Percentiles rank a stretch among this genome's conserved stretches.
Evolutionary conservation across 2,113 vertebrate genomes (phyloP).

Genomic region (Euleptes europaea): DNA sequence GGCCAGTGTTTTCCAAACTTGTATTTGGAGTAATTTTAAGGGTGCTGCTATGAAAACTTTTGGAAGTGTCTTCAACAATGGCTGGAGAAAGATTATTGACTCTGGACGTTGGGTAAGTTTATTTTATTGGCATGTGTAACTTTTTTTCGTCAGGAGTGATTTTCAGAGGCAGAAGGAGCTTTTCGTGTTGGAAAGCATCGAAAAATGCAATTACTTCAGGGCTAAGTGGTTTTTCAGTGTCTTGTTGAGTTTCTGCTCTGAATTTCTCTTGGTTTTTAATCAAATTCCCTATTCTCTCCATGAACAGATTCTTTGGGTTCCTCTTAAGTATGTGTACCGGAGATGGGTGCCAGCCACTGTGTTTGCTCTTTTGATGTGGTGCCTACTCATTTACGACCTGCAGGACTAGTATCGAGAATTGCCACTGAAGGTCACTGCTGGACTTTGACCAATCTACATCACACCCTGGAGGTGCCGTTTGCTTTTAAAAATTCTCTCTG

Average conservation of each 20-base stretch:
- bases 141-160: not conserved
- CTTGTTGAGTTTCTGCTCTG: not conserved
- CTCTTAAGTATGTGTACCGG: constrained; percentile 48
- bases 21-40: constrained; percentile 44
- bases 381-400: constrained; percentile 46
- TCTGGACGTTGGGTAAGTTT: constrained; percentile 60
- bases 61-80: constrained; percentile 42
- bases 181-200: not conserved
- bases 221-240: not conserved
- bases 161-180: not conserved
- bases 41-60: constrained; percentile 50
- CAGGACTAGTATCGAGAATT: constrained; percentile 32
- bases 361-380: constrained; percentile 58
- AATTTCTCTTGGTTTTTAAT: not conserved
- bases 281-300: not conserved
- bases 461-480: constrained; percentile 68
- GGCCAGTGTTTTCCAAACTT: constrained; percentile 59
- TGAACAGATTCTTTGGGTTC: constrained; percentile 54
- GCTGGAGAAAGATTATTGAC: constrained; percentile 58
- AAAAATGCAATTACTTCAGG: too few species aligned
- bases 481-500: constrained; percentile 56
- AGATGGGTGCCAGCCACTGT: constrained; percentile 59
- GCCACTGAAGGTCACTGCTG: constrained; percentile 67
- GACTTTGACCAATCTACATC: constrained; percentile 64
- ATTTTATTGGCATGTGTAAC: not conserved